A percentile compares a stretch with the other conserved stretches of the same genome.
Evolutionary conservation across 2,888 invertebrate genomes (phyloP).

Genomic region (Drosophila anceps): DNA sequence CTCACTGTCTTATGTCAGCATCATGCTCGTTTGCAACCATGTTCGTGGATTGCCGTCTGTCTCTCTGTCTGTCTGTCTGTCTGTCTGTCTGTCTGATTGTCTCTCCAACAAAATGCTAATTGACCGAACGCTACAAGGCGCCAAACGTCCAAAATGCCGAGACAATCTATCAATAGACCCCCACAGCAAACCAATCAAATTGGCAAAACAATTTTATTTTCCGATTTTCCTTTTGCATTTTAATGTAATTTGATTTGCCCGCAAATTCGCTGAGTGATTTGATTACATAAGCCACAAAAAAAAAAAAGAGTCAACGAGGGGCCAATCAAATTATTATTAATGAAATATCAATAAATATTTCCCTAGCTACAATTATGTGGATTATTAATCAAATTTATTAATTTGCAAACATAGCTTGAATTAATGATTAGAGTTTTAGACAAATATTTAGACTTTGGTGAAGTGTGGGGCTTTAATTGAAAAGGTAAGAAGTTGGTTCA

Average conservation of each 20-base stretch:
- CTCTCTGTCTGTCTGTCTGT: conserved; percentile 27
- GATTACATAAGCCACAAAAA: conserved; percentile 59
- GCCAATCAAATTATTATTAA: conserved; percentile 21
- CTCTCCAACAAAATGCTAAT: conserved; percentile 65
- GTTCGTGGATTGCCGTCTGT: conserved; percentile 23
- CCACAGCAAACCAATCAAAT: conserved; percentile 39
- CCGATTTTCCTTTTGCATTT: conserved; percentile 36
- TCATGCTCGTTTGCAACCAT: conserved; percentile 59
- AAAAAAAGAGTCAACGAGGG: not conserved
- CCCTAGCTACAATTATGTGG: not conserved
- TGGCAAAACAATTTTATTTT: conserved; percentile 32
- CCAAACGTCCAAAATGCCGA: conserved; percentile 42
- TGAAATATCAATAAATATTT: conserved; percentile 35
- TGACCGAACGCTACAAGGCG: conserved; percentile 62
- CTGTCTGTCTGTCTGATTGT: conserved; percentile 30
- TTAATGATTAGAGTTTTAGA: not conserved
- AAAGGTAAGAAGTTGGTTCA: not conserved
- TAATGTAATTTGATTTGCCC: conserved; percentile 64
- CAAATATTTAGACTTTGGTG: not conserved
- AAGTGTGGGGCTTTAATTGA: not conserved
- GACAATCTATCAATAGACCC: conserved; percentile 62
- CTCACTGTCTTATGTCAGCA: conserved; percentile 50
- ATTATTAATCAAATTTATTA: conserved; percentile 18
- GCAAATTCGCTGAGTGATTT: conserved; percentile 69
- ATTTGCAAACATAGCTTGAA: not conserved